Conservation (phyloP, 35 echinoderm and acorn worm species). For the Lytechinus pictus region DNA sequence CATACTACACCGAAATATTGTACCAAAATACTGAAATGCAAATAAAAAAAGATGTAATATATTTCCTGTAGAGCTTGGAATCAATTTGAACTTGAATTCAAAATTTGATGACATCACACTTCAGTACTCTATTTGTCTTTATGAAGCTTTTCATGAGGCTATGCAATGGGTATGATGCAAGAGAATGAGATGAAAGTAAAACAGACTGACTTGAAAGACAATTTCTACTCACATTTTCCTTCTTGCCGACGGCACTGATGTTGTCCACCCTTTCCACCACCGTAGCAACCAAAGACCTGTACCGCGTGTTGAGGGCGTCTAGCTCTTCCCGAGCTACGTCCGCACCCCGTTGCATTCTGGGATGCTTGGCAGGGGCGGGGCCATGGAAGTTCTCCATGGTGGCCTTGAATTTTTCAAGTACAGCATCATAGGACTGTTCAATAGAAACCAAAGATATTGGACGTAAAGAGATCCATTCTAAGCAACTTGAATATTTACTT, state of each 20-base stretch:
- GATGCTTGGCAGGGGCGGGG: constrained; percentile 48
- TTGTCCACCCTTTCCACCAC: constrained; percentile 70
- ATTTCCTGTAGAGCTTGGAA: no score
- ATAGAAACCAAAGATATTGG: not conserved
- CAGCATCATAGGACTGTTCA: constrained; percentile 73
- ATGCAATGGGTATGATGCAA: not conserved
- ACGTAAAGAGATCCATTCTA: not conserved
- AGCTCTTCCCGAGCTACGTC: constrained; percentile 74
- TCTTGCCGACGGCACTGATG: constrained; percentile 62
- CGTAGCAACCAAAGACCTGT: constrained; percentile 76
- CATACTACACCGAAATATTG: no score
- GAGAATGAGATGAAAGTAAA: not conserved
- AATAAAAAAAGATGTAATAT: no score
- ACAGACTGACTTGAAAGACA: not conserved
- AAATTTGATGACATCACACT: no score
- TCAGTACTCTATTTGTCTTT: no score
- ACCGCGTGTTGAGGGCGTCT: constrained; percentile 74
- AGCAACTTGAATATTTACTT: no score
- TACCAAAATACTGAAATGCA: no score
- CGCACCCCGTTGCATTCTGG: constrained; percentile 61
- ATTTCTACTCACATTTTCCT: constrained; percentile 73
- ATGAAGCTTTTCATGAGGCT: not conserved
- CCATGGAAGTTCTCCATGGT: constrained; percentile 68
- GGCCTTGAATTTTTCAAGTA: constrained; percentile 52
- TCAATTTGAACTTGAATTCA: no score